A percentile compares a stretch with the other conserved stretches of the same genome.
phyloP scores from a whole-genome alignment of 1,140 invertebrate genomes.

The Neodiprion lecontei region DNA sequence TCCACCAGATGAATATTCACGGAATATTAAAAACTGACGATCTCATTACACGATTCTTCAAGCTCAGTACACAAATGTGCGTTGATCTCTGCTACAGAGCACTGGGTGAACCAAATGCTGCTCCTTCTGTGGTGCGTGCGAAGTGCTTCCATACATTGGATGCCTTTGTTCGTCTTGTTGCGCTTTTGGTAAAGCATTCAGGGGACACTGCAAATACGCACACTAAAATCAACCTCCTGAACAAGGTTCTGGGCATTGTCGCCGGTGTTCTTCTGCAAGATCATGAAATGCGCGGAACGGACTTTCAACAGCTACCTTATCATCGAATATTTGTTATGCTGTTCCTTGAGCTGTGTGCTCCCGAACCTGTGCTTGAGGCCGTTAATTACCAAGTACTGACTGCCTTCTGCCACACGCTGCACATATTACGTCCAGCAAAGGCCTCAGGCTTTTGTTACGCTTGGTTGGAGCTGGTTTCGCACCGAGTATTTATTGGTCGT shows the following conservation, averaged over 20 bases:
- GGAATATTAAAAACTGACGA: conserved; percentile 98
- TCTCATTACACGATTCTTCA: conserved; percentile 95
- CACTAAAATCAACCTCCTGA: conserved; percentile 95
- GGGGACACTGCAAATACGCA: conserved; percentile 87
- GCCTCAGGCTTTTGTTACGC: conserved; percentile 97
- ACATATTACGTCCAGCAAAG: conserved; percentile 91
- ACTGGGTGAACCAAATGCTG: conserved; percentile 66
- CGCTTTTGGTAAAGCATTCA: conserved; percentile 95
- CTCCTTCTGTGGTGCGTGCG: conserved; percentile 73
- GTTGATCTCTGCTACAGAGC: conserved; percentile 92
- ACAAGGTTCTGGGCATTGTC: conserved; percentile 96
- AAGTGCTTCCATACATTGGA: conserved; percentile 97
- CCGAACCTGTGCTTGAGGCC: conserved; percentile 90
- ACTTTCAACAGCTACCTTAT: conserved; percentile 97
- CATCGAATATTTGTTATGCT: conserved; percentile 97
- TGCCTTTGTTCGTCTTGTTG: conserved; percentile 93
- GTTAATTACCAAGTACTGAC: conserved; percentile 91
- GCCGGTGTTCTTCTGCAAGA: conserved; percentile 94
- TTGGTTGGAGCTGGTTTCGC: conserved; percentile 97
- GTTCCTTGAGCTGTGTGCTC: conserved; percentile 94
- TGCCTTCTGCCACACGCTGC: conserved; percentile 90
- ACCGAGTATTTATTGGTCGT: conserved; percentile 94
- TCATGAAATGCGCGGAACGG: conserved; percentile 85
- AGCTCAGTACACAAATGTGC: conserved; percentile 95
- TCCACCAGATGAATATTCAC: conserved; percentile 95